Conservation (phyloP, 1,140 invertebrate genomes). For the Drosophila sp. region DNA sequence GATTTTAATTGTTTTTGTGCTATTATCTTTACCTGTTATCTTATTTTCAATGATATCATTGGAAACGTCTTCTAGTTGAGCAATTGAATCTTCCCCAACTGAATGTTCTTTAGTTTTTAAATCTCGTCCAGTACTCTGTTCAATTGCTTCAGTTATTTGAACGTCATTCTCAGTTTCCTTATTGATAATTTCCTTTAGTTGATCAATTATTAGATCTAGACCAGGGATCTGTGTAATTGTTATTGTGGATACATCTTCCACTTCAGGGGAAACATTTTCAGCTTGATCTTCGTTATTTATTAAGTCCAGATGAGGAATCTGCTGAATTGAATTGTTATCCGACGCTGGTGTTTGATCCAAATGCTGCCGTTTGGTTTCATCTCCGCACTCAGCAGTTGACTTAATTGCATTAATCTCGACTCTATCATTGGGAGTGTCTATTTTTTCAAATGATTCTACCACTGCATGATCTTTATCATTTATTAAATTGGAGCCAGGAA, state of each 20-base stretch:
- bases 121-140: too few species aligned
- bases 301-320: constrained; percentile 9
- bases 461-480: not conserved
- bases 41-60: not conserved
- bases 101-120: not conserved
- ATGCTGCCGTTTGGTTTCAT: too few species aligned
- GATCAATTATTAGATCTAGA: constrained; percentile 1
- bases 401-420: too few species aligned
- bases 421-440: not conserved
- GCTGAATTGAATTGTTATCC: not conserved
- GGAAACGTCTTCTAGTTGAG: too few species aligned
- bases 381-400: too few species aligned
- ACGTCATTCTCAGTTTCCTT: not conserved
- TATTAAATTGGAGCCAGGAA: constrained; percentile 1
- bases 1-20: too few species aligned
- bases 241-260: not conserved
- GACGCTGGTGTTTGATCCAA: too few species aligned
- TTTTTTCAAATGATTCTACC: not conserved
- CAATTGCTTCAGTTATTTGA: too few species aligned
- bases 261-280: not conserved
- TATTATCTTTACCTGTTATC: too few species aligned
- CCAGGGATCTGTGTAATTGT: not conserved
- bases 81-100: not conserved
- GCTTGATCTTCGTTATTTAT: not conserved
- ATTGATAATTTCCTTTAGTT: not conserved